Conservation (phyloP, 2,113 vertebrate species). For the Sula dactylatra region DNA sequence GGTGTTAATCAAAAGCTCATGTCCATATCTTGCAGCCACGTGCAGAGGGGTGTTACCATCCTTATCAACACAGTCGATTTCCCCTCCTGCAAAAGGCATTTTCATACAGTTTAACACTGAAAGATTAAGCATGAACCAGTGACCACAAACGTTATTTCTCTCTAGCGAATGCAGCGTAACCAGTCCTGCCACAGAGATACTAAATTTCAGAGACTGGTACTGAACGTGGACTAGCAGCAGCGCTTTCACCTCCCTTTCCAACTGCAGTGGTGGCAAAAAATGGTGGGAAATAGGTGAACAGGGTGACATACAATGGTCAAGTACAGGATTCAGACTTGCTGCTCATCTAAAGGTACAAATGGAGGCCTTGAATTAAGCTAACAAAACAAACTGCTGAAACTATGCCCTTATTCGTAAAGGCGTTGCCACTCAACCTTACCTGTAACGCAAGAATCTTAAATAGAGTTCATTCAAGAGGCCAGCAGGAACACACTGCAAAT, state of each 20-base stretch:
- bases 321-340: background rate
- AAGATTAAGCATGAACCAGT: background rate
- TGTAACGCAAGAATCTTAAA: background rate
- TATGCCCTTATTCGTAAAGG: background rate
- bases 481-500: background rate
- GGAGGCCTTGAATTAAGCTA: background rate
- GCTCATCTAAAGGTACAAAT: background rate
- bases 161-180: conserved; percentile 34
- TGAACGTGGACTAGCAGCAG: background rate
- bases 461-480: background rate
- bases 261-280: background rate
- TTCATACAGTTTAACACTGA: background rate
- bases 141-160: background rate
- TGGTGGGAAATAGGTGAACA: background rate
- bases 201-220: background rate
- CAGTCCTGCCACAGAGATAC: background rate
- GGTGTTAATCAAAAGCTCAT: conserved; percentile 96
- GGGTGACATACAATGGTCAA: rapidly evolving
- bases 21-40: conserved; percentile 91
- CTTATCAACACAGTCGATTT: conserved; percentile 95
- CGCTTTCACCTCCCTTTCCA: background rate
- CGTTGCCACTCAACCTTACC: background rate
- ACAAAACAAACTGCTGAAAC: background rate
- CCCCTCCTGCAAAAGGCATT: conserved; percentile 81
- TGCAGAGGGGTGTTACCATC: conserved; percentile 97